Percentiles rank a stretch among this genome's conserved stretches.
These are phyloP conservation scores for Drosophila truncata DNA, from an alignment of 1,140 invertebrate species.

Conservation along the genomic window DNA sequence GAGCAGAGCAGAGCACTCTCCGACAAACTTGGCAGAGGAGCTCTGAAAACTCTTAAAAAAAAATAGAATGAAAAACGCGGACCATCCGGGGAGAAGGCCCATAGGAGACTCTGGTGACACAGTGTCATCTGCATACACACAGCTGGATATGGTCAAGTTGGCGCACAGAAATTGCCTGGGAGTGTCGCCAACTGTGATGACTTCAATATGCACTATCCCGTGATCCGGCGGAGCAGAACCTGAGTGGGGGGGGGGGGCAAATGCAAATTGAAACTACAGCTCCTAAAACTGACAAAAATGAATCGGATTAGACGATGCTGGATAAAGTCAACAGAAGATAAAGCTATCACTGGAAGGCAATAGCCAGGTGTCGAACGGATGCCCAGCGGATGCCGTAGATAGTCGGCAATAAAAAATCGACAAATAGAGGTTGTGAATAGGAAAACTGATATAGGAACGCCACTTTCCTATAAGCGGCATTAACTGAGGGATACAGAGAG, in stretches of 20 bases:
- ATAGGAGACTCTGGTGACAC: conserved; percentile 44
- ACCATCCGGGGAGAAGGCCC: conserved; percentile 4
- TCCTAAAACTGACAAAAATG: conserved; percentile 21
- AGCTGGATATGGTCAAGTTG: conserved; percentile 79
- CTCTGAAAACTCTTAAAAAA: conserved; percentile 8
- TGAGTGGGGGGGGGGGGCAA: neutral
- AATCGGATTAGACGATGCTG: conserved; percentile 46
- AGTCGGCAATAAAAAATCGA: conserved; percentile 19
- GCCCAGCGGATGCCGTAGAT: conserved; percentile 25
- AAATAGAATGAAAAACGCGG: neutral
- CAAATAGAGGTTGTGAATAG: neutral
- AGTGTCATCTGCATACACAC: conserved; percentile 70
- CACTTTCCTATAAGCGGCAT: too few relatives aligned
- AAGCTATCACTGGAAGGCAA: conserved; percentile 33
- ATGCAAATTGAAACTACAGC: conserved; percentile 45
- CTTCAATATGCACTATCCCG: conserved; percentile 46
- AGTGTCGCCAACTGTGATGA: conserved; percentile 56
- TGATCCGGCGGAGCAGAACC: conserved; percentile 3
- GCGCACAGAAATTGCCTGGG: conserved; percentile 59
- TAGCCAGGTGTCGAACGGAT: conserved; percentile 41
- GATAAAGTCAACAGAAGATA: conserved; percentile 48
- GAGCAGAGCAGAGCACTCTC: conserved; percentile 15
- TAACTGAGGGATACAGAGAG: neutral
- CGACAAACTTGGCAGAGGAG: conserved; percentile 28
- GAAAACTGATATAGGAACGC: conserved; percentile 8